Conservation (phyloP, 1,140 invertebrate species). For the Drosophila chauvacae region DNA sequence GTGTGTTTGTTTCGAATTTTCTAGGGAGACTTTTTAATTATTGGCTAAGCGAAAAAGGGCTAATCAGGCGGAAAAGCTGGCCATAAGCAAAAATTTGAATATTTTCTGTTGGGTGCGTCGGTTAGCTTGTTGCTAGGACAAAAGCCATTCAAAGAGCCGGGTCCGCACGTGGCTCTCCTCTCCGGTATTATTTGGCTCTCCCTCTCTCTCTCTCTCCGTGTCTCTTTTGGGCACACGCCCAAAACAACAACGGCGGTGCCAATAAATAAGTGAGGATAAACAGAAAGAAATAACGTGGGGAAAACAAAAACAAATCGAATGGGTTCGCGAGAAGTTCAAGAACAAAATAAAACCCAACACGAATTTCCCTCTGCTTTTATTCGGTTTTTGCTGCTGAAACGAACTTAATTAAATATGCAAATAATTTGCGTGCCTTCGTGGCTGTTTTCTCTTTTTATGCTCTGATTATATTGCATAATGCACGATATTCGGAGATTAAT, state of each 20-base stretch:
- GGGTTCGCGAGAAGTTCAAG: conserved; percentile 53
- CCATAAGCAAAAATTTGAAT: conserved; percentile 12
- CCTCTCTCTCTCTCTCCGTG: conserved; percentile 1
- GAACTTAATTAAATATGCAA: conserved; percentile 61
- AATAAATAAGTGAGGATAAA: conserved; percentile 29
- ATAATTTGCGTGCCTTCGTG: conserved; percentile 55
- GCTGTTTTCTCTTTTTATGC: conserved; percentile 42
- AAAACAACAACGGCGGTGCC: conserved; percentile 36
- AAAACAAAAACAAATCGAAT: conserved; percentile 42
- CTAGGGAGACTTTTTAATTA: conserved; percentile 4
- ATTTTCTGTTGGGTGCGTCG: conserved; percentile 22
- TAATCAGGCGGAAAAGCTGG: conserved; percentile 9
- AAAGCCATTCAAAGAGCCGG: conserved; percentile 35
- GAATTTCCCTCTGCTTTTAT: conserved; percentile 21
- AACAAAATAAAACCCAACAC: conserved; percentile 45
- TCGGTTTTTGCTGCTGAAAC: conserved; percentile 11
- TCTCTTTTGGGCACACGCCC: conserved; percentile 55
- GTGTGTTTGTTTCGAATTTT: background rate
- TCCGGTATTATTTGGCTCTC: background rate
- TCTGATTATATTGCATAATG: conserved; percentile 58
- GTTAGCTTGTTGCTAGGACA: conserved; percentile 48
- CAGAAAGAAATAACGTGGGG: conserved; percentile 19
- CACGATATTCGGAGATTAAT: conserved; percentile 45
- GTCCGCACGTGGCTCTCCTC: conserved; percentile 28
- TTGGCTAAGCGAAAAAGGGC: conserved; percentile 1